phyloP scores from a whole-genome alignment of 2,888 invertebrate genomes.

The Halocaridina rubra region DNA sequence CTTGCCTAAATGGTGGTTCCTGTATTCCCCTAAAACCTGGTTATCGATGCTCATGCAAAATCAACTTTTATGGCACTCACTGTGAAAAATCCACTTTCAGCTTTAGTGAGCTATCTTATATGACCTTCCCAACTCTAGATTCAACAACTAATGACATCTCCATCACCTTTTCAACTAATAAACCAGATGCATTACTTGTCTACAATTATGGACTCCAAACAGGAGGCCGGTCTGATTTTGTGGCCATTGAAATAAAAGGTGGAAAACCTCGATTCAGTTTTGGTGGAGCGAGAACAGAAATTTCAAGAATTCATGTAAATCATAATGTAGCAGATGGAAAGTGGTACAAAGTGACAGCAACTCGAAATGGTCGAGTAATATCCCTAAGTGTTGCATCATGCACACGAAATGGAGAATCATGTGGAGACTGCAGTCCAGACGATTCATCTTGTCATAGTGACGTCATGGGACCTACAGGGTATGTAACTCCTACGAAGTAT shows the following conservation, averaged over 20 bases:
- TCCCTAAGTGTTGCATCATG: constrained; percentile 85
- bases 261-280: constrained; percentile 90
- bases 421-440: constrained; percentile 86
- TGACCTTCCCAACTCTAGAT: constrained; percentile 87
- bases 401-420: constrained; percentile 86
- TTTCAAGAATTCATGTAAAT: constrained; percentile 79
- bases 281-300: constrained; percentile 88
- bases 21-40: constrained; percentile 90
- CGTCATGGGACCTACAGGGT: constrained; percentile 90
- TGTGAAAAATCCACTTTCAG: constrained; percentile 92
- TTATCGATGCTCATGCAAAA: constrained; percentile 82
- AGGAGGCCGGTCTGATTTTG: constrained; percentile 90
- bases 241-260: constrained; percentile 87
- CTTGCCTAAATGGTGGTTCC: constrained; percentile 89
- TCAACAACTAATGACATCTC: constrained; percentile 91
- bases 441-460: constrained; percentile 86
- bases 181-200: constrained; percentile 85
- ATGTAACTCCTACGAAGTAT: constrained; percentile 68
- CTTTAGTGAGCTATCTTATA: constrained; percentile 88
- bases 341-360: constrained; percentile 93
- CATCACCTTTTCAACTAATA: constrained; percentile 89
- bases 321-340: constrained; percentile 83
- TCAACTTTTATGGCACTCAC: constrained; percentile 86
- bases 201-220: constrained; percentile 92
- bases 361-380: constrained; percentile 88